Evolutionary conservation across 2,888 invertebrate genomes (phyloP).

Genomic region (Dryobota labecula): DNA sequence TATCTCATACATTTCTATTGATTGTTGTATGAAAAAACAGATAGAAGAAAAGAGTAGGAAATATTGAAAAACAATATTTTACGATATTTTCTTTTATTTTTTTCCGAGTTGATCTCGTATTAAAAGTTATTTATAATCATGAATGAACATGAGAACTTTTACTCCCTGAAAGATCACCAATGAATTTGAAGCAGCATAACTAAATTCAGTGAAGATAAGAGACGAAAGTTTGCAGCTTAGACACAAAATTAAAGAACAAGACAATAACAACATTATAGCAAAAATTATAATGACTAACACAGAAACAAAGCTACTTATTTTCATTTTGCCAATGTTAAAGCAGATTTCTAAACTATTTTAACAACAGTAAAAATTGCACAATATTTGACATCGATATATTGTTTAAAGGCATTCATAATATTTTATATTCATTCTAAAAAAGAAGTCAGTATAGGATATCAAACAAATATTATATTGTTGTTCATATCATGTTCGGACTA

Average conservation of each 20-base stretch:
- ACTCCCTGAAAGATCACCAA: background rate
- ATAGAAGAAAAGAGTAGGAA: background rate
- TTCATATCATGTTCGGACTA: slow-evolving; percentile 41
- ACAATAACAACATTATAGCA: slow-evolving; percentile 37
- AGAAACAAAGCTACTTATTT: slow-evolving; percentile 6
- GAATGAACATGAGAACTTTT: background rate
- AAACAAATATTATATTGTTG: slow-evolving; percentile 25
- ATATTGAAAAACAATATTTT: background rate
- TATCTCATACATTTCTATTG: background rate
- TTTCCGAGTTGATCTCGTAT: background rate
- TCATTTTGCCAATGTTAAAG: slow-evolving; percentile 58
- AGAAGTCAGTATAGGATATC: slow-evolving; percentile 19
- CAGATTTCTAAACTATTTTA: slow-evolving; percentile 64
- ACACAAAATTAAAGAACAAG: background rate
- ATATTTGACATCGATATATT: slow-evolving; percentile 70
- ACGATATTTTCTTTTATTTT: no score
- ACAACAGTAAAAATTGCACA: slow-evolving; percentile 76
- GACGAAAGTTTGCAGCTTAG: background rate
- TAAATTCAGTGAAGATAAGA: background rate
- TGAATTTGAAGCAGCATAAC: background rate
- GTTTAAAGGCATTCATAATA: slow-evolving; percentile 60
- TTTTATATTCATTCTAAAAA: slow-evolving; percentile 47
- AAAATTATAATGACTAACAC: slow-evolving; percentile 28
- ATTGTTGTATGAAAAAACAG: background rate
- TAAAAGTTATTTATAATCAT: background rate